Base-by-base conservation (phyloP, 2,797 vertebrate genomes). In the Notolabrus celidotus region DNA sequence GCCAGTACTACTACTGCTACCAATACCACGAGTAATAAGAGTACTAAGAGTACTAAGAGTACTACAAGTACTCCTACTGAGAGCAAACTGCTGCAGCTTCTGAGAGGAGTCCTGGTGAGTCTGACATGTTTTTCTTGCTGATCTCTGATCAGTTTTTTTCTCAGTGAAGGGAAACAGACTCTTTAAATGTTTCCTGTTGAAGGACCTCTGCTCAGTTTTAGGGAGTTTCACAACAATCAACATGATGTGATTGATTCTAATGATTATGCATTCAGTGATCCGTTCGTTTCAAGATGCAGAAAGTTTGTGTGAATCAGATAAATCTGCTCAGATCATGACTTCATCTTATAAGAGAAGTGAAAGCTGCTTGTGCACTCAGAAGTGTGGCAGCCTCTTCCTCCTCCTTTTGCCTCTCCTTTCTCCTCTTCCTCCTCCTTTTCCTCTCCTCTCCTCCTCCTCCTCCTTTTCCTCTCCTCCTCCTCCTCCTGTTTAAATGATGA, bases 61-160 rank as follows among this genome's bases (percentile, higher is more conserved):
- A 23, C 72, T 49, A 36, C 33, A 2, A 34, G 42, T 27, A 34
- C 55, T 63, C 5, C 67, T 51, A 4, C 64, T 73, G 29, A 75
- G 61, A 31, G 64, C 42, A 16, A 61, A n/a, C n/a, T n/a, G n/a
- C n/a, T n/a, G n/a, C n/a, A n/a, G n/a, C n/a, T n/a, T n/a, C n/a
- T 1, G 53, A 7, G 50, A 46, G 36, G 61, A 81, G 84, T 87
- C 63, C 84, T 86, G 90, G 91, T 92, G 83, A 92, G 91, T 89
- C 54, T 38, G 8, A 34, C 15, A 2, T 67, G 29, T 69, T 62
- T 67, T 42, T 16, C 0, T 27, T 49, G 20, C 52, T 4, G 17
- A n/a, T n/a, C n/a, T n/a, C n/a, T n/a, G n/a, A n/a, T n/a, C n/a
- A n/a, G n/a, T n/a, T n/a, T n/a, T n/a, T n/a, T n/a, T n/a, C n/a